A percentile compares a stretch with the other conserved stretches of the same genome.
Evolutionary conservation across 2,113 vertebrate genomes (phyloP).

Genomic region (Boulengerochromis microlepis): DNA sequence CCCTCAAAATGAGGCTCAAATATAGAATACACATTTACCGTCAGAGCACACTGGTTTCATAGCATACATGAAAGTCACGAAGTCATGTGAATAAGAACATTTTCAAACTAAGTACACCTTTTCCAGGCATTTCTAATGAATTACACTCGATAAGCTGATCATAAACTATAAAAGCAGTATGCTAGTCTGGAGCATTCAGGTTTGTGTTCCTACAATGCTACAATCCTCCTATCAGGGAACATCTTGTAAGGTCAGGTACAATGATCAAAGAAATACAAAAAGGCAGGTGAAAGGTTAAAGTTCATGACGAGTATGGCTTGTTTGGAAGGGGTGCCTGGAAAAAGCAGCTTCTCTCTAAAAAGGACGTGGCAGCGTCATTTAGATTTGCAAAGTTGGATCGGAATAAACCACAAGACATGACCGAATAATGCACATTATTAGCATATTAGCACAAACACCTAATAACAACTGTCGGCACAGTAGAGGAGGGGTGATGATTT

Average conservation of each 20-base stretch:
- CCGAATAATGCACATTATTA: not conserved
- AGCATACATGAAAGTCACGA: not conserved
- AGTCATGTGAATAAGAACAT: not conserved
- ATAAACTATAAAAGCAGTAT: not conserved
- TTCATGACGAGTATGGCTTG: not conserved
- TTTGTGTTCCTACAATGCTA: not conserved
- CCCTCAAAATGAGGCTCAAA: not conserved
- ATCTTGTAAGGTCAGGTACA: not conserved
- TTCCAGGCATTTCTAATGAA: not conserved
- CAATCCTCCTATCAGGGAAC: not conserved
- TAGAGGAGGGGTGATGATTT: not conserved
- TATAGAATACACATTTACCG: not conserved
- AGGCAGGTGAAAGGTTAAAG: not conserved
- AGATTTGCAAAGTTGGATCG: not conserved
- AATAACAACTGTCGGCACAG: not conserved
- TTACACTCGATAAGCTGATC: not conserved
- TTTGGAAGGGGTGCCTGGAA: not conserved
- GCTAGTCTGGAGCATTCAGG: not conserved
- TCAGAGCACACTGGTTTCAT: not conserved
- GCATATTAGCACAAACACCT: not conserved
- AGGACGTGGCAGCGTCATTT: accelerated
- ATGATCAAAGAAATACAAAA: not conserved
- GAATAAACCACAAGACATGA: not conserved
- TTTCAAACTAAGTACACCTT: not conserved
- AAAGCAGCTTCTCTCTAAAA: accelerated